phyloP scores from a whole-genome alignment of 2,113 vertebrate genomes.

The Condylura cristata region DNA sequence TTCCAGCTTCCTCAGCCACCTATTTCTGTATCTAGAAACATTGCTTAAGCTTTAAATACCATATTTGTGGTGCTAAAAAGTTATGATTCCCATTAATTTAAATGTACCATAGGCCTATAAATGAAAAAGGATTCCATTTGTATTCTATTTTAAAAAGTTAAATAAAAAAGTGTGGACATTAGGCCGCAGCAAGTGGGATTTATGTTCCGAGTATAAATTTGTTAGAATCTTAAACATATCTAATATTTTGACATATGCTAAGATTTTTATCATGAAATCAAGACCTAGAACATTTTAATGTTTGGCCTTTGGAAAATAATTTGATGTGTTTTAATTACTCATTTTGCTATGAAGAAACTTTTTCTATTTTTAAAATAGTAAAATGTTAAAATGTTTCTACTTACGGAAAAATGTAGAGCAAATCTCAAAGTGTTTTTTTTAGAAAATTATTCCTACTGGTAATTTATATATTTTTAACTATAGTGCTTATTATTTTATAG shows the following conservation, averaged over 20 bases:
- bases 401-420: conserved; percentile 49
- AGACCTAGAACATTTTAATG: conserved; percentile 43
- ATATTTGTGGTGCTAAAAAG: conserved; percentile 78
- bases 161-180: conserved; percentile 70
- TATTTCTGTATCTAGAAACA: conserved; percentile 65
- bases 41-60: conserved; percentile 79
- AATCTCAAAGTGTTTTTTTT: conserved; percentile 42
- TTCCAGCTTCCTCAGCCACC: conserved; percentile 46
- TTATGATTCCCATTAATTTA: conserved; percentile 79
- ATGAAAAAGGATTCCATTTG: conserved; percentile 80
- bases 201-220: conserved; percentile 48
- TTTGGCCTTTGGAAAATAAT: conserved; percentile 43
- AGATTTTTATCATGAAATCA: conserved; percentile 15
- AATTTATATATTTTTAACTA: conserved; percentile 38
- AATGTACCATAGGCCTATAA: conserved; percentile 80
- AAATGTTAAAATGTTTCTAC: conserved; percentile 50
- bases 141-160: conserved; percentile 81
- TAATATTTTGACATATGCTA: conserved; percentile 38
- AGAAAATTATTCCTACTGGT: conserved; percentile 41
- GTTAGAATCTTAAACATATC: conserved; percentile 29
- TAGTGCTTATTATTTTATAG: conserved; percentile 45
- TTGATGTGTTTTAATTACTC: conserved; percentile 48
- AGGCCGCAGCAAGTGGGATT: conserved; percentile 32
- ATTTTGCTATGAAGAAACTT: conserved; percentile 33
- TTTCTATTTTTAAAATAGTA: conserved; percentile 52